Evolutionary conservation across 2,113 vertebrate genomes (phyloP).

Genomic region (Ancistrus triradiatus): DNA sequence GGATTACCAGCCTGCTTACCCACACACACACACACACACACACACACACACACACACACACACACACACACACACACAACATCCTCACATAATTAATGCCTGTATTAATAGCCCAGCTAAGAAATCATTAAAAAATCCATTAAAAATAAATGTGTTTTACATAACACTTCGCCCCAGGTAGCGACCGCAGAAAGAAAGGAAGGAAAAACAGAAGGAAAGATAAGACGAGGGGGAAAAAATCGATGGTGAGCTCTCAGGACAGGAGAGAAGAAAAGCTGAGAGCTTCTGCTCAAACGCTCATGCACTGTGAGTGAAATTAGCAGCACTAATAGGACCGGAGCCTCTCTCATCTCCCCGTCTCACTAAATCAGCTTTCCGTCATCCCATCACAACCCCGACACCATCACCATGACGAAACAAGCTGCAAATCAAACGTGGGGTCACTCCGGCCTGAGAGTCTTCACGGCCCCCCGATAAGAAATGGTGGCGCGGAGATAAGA

Average conservation of each 20-base stretch:
- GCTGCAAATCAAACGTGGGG: constrained; percentile 11
- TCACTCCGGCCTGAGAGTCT: constrained; percentile 9
- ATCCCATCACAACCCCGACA: not conserved
- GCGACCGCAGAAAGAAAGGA: constrained; percentile 76
- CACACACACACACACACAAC: constrained; percentile 66
- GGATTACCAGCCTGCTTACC: constrained; percentile 83
- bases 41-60: constrained; percentile 8
- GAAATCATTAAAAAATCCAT: constrained; percentile 99
- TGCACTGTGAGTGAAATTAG: constrained; percentile 39
- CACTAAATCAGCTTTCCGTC: constrained; percentile 32
- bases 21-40: not conserved
- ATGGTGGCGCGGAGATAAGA: constrained; percentile 1
- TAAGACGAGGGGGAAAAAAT: constrained; percentile 75
- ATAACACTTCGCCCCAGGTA: constrained; percentile 98
- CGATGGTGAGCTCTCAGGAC: constrained; percentile 90
- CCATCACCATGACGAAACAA: constrained; percentile 18
- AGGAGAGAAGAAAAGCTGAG: constrained; percentile 79
- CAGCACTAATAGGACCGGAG: constrained; percentile 35
- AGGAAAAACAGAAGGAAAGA: constrained; percentile 72
- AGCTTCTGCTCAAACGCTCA: constrained; percentile 14
- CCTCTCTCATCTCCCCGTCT: constrained; percentile 31
- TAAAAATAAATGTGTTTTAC: constrained; percentile 99
- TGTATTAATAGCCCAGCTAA: constrained; percentile 99
- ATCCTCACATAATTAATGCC: constrained; percentile 92
- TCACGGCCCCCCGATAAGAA: not conserved